Evolutionary conservation across 2,888 invertebrate species (phyloP).

Genomic region (Scaptomyza polygonia): DNA sequence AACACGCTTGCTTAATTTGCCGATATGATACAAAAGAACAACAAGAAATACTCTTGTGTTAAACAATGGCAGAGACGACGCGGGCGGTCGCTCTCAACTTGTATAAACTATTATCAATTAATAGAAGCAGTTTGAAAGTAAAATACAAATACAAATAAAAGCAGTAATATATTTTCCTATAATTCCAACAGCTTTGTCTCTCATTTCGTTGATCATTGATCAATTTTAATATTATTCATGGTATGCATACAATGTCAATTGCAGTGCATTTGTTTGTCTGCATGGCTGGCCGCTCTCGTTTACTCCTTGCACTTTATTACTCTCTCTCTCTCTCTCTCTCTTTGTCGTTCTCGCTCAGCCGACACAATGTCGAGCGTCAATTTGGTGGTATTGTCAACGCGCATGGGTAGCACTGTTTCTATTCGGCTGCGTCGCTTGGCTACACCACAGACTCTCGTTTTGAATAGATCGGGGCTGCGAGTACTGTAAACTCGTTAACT

Average conservation of each 20-base stretch:
- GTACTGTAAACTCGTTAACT: not conserved
- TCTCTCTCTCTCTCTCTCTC: slow-evolving; percentile 16
- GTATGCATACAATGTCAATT: slow-evolving; percentile 8
- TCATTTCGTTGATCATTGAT: not conserved
- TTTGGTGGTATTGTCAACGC: slow-evolving; percentile 51
- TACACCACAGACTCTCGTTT: slow-evolving; percentile 42
- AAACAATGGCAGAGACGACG: slow-evolving; percentile 5
- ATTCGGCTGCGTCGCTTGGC: slow-evolving; percentile 41
- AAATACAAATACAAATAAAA: too few species aligned
- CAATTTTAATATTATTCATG: slow-evolving; percentile 1
- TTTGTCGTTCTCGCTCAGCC: slow-evolving; percentile 10
- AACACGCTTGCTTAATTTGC: slow-evolving; percentile 28
- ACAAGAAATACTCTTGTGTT: slow-evolving; percentile 2
- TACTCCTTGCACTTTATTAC: slow-evolving; percentile 12
- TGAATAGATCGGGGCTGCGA: slow-evolving; percentile 39
- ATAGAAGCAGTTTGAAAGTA: not conserved
- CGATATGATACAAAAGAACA: slow-evolving; percentile 15
- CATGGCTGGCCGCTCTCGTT: slow-evolving; percentile 8
- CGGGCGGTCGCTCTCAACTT: slow-evolving; percentile 16
- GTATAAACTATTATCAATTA: slow-evolving; percentile 1
- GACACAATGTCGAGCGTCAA: slow-evolving; percentile 17
- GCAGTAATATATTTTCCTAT: not conserved
- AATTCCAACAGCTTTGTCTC: not conserved
- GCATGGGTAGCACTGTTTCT: slow-evolving; percentile 59
- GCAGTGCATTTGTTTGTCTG: slow-evolving; percentile 42